Evolutionary conservation across 2,113 vertebrate species (phyloP), one percentile per base, ranked within the genome.

Genomic region (Vicugna pacos): DNA sequence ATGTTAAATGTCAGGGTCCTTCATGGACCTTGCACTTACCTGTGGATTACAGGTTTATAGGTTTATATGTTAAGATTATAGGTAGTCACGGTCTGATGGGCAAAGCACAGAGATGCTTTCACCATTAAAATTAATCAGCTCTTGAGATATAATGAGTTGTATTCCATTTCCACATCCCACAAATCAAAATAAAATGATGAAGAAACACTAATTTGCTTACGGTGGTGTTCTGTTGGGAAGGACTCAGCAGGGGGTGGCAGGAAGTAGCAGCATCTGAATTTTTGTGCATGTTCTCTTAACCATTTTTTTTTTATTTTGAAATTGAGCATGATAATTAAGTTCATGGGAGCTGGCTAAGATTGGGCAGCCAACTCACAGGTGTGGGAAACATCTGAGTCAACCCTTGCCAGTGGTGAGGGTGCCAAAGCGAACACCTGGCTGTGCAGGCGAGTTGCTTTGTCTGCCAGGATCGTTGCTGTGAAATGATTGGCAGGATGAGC

Each of bases 301-400:
- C 86, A 30, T 56, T 93, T 89, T 97, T 80, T 87, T 93, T 95
- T 0, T 6, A 94, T 96, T 97, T 97, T 97, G 83, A 98, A 98
- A 96, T 95, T 98, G 96, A 98, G 79, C 95, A 97, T 94, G 85
- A 96, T 98, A 97, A 98, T 98, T 97, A 89, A 65, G 94, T 97
- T 96, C 94, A 75, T 30, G 83, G 73, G 56, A 98, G 48, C 89
- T 98, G 69, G 90, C 96, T 95, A 93, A 95, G 76, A 42, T 24
- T 58, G 88, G 95, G 84, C 67, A 93, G 67, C 77, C 83, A 96
- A 60, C 94, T 98, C 88, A 94, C 98, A 98, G 98, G 98, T 98
- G 98, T 95, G 93, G 89, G 73, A 92, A 98, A 97, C 97, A 98
- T 98, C 98, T 97, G 97, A 98, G 82, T 98, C 94, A 97, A 98